Conservation (phyloP, 2,797 vertebrate species). For the Margarornis squamiger region DNA sequence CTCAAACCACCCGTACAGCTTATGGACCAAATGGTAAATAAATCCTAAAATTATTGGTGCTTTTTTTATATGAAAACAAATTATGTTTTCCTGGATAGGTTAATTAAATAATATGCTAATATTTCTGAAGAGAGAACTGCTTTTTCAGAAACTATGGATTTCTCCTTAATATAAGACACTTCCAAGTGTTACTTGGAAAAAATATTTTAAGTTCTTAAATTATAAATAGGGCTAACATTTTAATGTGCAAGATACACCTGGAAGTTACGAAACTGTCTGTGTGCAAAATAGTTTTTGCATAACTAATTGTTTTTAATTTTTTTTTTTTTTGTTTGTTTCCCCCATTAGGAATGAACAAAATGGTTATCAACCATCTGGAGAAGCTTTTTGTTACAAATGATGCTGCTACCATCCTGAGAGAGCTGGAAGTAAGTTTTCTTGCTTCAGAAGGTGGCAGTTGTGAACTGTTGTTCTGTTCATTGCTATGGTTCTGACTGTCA, state of each 20-base stretch:
- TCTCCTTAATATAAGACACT: background rate
- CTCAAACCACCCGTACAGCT: slow-evolving; percentile 94
- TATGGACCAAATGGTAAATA: slow-evolving; percentile 94
- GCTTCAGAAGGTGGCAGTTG: background rate
- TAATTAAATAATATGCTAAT: background rate
- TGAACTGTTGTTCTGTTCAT: background rate
- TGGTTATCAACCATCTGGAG: slow-evolving; percentile 98
- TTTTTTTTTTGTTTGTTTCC: background rate
- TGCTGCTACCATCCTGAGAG: slow-evolving; percentile 94
- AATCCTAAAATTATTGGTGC: background rate
- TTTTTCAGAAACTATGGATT: background rate
- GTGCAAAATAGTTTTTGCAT: background rate
- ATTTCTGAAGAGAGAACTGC: background rate
- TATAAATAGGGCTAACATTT: background rate
- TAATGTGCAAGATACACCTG: background rate
- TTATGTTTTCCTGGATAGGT: background rate
- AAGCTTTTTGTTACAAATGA: slow-evolving; percentile 98
- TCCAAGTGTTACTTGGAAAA: background rate
- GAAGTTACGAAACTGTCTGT: background rate
- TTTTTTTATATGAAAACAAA: background rate
- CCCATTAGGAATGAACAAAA: slow-evolving; percentile 96
- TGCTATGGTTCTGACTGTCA: background rate
- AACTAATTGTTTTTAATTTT: background rate
- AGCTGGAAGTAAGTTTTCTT: slow-evolving; percentile 86
- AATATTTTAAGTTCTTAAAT: background rate